Base-by-base conservation (phyloP, 2,113 vertebrate genomes). In the Gymnocephalus cernua region DNA sequence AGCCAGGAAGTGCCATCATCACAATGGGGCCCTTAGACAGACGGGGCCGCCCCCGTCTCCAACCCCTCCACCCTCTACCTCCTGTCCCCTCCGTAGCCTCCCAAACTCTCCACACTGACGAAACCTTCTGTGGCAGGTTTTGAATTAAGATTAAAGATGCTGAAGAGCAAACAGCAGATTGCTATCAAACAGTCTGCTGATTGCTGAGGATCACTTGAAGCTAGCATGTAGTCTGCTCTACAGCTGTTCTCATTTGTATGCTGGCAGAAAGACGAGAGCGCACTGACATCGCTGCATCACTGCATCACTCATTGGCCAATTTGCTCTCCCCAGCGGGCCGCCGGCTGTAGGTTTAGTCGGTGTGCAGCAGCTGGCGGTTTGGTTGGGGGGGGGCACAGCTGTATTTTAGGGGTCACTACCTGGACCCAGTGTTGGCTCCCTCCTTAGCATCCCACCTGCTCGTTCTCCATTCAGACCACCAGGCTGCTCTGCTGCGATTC, bases 341-440 rank as follows among this genome's bases (percentile, higher is more conserved):
- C 48, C 18, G 63, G 78, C 77, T 65, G 58, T 38, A 19, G 48
- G 41, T 70, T 85, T 29, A 51, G 57, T 56, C 18, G 6, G 25
- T 58, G 64, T 7, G 62, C 67, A 79, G 80, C 88, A 92, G 89
- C 89, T 85, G 91, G 82, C 21, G 27, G 25, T 63, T 63, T 61
- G 62, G 19, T 77, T 56, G 29, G 70, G 50, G 41, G n/a, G 16
- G 32, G 3, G 14, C 54, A 19, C 35, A 14, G 18, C 66, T 64
- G 72, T 48, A 29, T 70, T 85, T 89, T 67, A 61, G 69, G 78
- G 92, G 85, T 94, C 91, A 94, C 54, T 91, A 90, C 79, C 76
- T 91, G 75, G 84, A 69, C 19, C 74, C 14, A 27, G 59, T 72
- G 32, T 57, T 48, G 69, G 48, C 53, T 16, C 51, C 50, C 62